phyloP scores from a whole-genome alignment of 1,140 invertebrate genomes.

The Leptonema lineaticorne region DNA sequence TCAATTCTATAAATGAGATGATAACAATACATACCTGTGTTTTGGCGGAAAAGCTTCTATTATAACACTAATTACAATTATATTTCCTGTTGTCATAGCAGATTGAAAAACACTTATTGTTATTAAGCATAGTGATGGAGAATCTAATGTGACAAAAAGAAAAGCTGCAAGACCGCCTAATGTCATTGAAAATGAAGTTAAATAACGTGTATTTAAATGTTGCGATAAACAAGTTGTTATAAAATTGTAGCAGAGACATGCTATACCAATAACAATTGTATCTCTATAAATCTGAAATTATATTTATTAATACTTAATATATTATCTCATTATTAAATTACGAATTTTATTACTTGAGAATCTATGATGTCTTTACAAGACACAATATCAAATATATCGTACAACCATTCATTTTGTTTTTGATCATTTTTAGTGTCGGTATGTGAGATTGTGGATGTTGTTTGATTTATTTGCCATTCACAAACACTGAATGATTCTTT shows the following conservation, averaged over 20 bases:
- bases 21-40: constrained; percentile 45
- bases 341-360: constrained; percentile 20
- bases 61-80: constrained; percentile 57
- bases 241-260: constrained; percentile 53
- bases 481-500: constrained; percentile 54
- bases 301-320: too few species aligned
- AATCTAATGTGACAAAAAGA: constrained; percentile 55
- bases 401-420: too few species aligned
- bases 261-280: constrained; percentile 53
- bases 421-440: neutral
- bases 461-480: constrained; percentile 43
- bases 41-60: constrained; percentile 60
- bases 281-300: constrained; percentile 51
- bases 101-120: constrained; percentile 59
- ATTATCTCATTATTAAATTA: neutral
- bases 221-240: constrained; percentile 48
- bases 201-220: constrained; percentile 43
- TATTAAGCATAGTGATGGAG: constrained; percentile 54
- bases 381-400: neutral
- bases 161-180: constrained; percentile 52
- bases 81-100: constrained; percentile 59
- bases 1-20: too few species aligned
- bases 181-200: constrained; percentile 53
- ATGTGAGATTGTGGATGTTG: neutral
- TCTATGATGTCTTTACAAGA: constrained; percentile 20